These are phyloP conservation scores for Ptychodera flava DNA, from an alignment of 35 echinoderm and acorn worm genomes.

Conservation along the genomic window DNA sequence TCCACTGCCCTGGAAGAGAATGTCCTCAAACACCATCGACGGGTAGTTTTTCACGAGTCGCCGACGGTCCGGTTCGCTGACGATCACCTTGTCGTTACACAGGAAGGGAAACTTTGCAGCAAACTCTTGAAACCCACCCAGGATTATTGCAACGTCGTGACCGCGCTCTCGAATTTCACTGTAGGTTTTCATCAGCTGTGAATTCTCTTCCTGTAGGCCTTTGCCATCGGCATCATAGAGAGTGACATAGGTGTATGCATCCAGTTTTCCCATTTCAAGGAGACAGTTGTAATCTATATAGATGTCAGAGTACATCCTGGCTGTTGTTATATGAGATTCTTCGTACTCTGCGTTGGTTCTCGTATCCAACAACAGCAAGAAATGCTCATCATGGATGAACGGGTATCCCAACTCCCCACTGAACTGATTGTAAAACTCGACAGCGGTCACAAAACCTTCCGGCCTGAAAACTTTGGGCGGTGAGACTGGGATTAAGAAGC, in stretches of 20 bases:
- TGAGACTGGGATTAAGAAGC: not conserved
- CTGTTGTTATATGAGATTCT: slow-evolving; percentile 62
- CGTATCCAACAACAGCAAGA: slow-evolving; percentile 71
- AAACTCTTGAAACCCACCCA: slow-evolving; percentile 56
- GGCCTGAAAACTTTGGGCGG: slow-evolving; percentile 3
- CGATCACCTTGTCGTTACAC: slow-evolving; percentile 48
- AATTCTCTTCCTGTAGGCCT: not conserved
- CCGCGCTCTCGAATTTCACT: slow-evolving; percentile 25
- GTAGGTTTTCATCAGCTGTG: slow-evolving; percentile 4
- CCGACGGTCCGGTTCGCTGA: slow-evolving; percentile 45
- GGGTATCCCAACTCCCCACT: slow-evolving; percentile 56
- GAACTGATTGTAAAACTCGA: slow-evolving; percentile 68
- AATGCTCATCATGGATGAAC: slow-evolving; percentile 53
- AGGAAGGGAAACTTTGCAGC: slow-evolving; percentile 48
- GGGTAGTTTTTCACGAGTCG: slow-evolving; percentile 57
- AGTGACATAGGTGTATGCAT: slow-evolving; percentile 46
- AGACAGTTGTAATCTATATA: slow-evolving; percentile 69
- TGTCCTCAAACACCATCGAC: slow-evolving; percentile 62
- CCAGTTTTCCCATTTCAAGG: slow-evolving; percentile 37
- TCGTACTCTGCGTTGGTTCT: slow-evolving; percentile 31
- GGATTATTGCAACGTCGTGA: slow-evolving; percentile 45
- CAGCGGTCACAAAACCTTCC: slow-evolving; percentile 49
- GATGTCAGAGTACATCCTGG: slow-evolving; percentile 51
- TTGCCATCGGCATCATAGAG: slow-evolving; percentile 64
- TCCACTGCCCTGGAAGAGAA: slow-evolving; percentile 79